Base-by-base conservation (phyloP, 2,888 invertebrate species). In the Apotomis turbidana region DNA sequence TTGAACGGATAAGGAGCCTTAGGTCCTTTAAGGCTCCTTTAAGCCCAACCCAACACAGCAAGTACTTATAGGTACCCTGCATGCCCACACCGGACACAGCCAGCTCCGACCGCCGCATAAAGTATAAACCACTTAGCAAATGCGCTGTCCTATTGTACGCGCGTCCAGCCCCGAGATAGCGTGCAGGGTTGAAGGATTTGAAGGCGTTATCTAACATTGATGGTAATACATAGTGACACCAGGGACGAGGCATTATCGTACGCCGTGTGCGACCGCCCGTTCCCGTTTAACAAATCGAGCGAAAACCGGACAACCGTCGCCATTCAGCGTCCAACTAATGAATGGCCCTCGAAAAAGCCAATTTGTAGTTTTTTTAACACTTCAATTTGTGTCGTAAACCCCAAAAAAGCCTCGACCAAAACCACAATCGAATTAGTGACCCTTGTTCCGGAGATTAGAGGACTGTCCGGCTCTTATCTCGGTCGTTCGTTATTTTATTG, bases 371-470 rank as follows among this genome's bases (percentile, higher is more conserved):
- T 93, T 93, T 93, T 93, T 90, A 88, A 91, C 90, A 87, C 93
- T 89, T 91, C 91, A 93, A 92, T 93, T 93, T 93, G 93, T 93
- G 93, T 90, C 90, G 88, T 91, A 91, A 90, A 91, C 88, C 88
- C 90, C 85, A 90, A 93, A 91, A 91, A 91, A 90, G 88, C 85
- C 87, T 89, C 88, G 85, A 87, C 90, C 90, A 87, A 93, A 93
- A 93, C 93, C 93, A 93, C 93, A 93, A 92, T 93, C 93, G 91
- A 93, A 93, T 93, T 93, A 93, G 93, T 92, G 93, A 92, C 92
- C 93, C 93, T 92, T 93, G 93, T 93, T 92, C 90, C 89, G 90
- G 90, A 93, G 93, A 93, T 93, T 93, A 93, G 91, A 91, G 88
- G 89, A 91, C 90, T 90, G 93, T 92, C 93, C 90, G 88, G 86